Evolutionary conservation across 1,140 invertebrate genomes (phyloP), one percentile per base, ranked within the genome.

Genomic region (Tetragonula clypearis): DNA sequence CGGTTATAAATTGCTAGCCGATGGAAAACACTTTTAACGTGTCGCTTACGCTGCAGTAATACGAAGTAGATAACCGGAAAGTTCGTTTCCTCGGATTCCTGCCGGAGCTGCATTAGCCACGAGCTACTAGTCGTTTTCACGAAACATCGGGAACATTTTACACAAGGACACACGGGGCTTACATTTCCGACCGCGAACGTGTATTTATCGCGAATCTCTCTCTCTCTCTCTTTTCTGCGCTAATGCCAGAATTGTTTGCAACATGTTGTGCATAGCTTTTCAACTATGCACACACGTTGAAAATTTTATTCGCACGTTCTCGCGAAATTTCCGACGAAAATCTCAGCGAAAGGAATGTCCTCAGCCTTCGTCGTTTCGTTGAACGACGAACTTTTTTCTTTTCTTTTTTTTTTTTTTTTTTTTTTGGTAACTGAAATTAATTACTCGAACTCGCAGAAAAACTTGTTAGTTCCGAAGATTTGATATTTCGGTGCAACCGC

Each of bases 71-170:
- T 19, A 75, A 60, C 15, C n/a, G 14, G 55, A 76, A 76, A n/a
- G 74, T 77, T n/a, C 23, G 11, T 68, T 53, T 21, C 9, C 56
- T 68, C 15, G 0, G 6, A 53, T 78, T 49, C 8, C 56, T n/a
- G 21, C 2, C 26, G 14, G 35, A 60, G 55, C 30, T 56, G 23
- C 23, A 62, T 62, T 23, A 12, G 41, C 41, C 41, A 49, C 41
- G 2, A 21, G 41, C 26, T 58, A 23, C 55, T 23, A 30, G 9
- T 2, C 12, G 41, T 58, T 58, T 9, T 62, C 23, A 6, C 2
- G 23, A 55, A 53, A 66, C 49, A 53, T 79, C 17, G 76, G n/a
- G 66, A 66, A 66, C n/a, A 30, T 55, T 79, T 66, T 55, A 17
- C 15, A 0, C 62, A 66, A 79, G 17, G 62, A 79, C 60, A 8